These are phyloP conservation scores for Hydropsyche betteni DNA, from an alignment of 2,888 invertebrate species.

Conservation along the genomic window DNA sequence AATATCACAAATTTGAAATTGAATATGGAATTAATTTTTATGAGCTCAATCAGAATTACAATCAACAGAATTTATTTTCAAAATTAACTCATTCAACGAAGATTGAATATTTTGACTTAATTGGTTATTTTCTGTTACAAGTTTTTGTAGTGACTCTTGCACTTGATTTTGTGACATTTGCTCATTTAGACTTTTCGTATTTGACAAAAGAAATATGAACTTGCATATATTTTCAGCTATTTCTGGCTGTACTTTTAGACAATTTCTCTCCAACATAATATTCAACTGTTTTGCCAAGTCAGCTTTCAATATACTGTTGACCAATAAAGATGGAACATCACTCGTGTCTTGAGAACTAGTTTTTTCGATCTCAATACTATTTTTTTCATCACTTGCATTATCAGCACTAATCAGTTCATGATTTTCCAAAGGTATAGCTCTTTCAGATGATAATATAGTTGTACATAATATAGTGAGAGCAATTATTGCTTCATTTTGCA, in stretches of 20 bases:
- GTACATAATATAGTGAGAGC: constrained; percentile 72
- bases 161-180: constrained; percentile 40
- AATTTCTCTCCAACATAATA: constrained; percentile 63
- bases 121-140: constrained; percentile 58
- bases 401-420: background rate
- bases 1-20: constrained; percentile 15
- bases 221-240: constrained; percentile 65
- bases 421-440: constrained; percentile 16
- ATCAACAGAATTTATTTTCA: constrained; percentile 25
- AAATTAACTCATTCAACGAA: constrained; percentile 53
- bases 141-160: constrained; percentile 56
- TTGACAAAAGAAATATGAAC: constrained; percentile 62
- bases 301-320: constrained; percentile 60
- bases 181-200: constrained; percentile 54
- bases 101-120: constrained; percentile 57
- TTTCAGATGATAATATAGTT: constrained; percentile 54
- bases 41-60: constrained; percentile 2
- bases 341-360: constrained; percentile 53
- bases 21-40: background rate
- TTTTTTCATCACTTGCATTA: constrained; percentile 53
- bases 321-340: constrained; percentile 41
- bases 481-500: constrained; percentile 86
- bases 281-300: constrained; percentile 66
- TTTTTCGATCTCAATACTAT: constrained; percentile 53
- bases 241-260: constrained; percentile 62